These are phyloP conservation scores for Thymelicus sylvestris DNA, from an alignment of 2,888 invertebrate species.

Conservation along the genomic window DNA sequence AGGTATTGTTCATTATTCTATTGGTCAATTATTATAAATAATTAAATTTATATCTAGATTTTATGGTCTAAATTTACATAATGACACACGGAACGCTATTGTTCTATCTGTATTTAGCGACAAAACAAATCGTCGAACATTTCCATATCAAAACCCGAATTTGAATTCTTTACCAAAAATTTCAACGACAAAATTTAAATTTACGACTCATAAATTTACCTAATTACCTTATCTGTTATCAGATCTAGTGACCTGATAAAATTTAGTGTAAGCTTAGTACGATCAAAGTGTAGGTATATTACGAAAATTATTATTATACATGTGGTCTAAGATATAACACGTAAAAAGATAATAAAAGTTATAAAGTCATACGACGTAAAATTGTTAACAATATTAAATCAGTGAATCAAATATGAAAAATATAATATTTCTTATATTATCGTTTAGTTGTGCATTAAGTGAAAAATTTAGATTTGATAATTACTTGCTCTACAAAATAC, in stretches of 20 bases:
- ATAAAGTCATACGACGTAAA: constrained; percentile 9
- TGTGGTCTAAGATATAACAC: too few species aligned
- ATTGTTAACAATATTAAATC: background rate
- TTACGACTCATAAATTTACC: constrained; percentile 31
- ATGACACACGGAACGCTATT: background rate
- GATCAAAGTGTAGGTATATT: background rate
- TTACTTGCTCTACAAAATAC: constrained; percentile 81
- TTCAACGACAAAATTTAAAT: constrained; percentile 27
- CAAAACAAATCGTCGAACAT: constrained; percentile 18
- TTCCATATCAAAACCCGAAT: constrained; percentile 22
- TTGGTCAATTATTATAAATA: too few species aligned
- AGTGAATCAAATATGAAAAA: constrained; percentile 11
- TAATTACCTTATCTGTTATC: constrained; percentile 36
- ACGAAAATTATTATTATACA: too few species aligned
- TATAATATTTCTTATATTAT: constrained; percentile 34
- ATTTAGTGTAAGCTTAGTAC: constrained; percentile 28
- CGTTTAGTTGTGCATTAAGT: constrained; percentile 41
- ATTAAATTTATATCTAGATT: background rate
- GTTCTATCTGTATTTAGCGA: constrained; percentile 10
- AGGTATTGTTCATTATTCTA: too few species aligned
- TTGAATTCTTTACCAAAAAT: constrained; percentile 29
- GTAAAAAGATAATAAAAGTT: too few species aligned
- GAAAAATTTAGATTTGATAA: constrained; percentile 67
- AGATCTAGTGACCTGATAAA: constrained; percentile 18
- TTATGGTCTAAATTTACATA: background rate